A percentile compares a stretch with the other conserved stretches of the same genome.
These are phyloP conservation scores for Epinotia brunnichana DNA, from an alignment of 2,888 invertebrate species.

Conservation along the genomic window DNA sequence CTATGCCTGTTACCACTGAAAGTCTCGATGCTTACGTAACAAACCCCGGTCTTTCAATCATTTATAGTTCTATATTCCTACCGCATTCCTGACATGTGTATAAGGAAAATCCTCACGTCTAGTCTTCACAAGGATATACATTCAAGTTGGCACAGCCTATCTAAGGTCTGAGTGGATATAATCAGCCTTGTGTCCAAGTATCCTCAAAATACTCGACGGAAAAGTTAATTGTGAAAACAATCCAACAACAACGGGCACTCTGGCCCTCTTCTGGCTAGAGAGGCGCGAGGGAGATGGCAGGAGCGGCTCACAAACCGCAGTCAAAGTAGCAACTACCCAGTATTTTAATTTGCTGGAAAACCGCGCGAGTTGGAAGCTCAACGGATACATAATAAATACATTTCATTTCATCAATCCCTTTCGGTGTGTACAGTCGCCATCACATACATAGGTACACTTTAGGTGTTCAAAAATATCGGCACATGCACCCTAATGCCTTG, in stretches of 20 bases:
- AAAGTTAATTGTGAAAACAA: conserved; percentile 36
- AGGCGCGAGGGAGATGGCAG: conserved; percentile 2
- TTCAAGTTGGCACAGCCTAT: background rate
- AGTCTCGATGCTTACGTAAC: too few species aligned
- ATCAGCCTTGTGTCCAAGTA: background rate
- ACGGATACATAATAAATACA: too few species aligned
- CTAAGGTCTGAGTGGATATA: background rate
- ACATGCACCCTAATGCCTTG: too few species aligned
- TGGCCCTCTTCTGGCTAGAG: conserved; percentile 4
- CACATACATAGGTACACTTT: too few species aligned
- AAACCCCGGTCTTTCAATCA: too few species aligned
- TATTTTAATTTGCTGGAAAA: conserved; percentile 1
- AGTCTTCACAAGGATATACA: background rate
- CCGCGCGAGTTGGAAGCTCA: background rate
- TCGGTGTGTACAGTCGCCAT: too few species aligned
- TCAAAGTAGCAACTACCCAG: conserved; percentile 1
- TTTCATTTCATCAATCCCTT: too few species aligned
- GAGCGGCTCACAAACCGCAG: background rate
- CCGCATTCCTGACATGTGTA: too few species aligned
- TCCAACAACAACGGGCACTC: conserved; percentile 13
- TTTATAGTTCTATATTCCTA: background rate
- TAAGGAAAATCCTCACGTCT: too few species aligned
- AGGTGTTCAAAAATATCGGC: too few species aligned
- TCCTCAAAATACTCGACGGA: conserved; percentile 16
- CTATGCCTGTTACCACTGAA: too few species aligned